phyloP scores from a whole-genome alignment of 2,113 vertebrate genomes.

The human region GRCh38 chr17:48320001-48320500 shows the following conservation, averaged over 20 bases:
- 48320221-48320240: slow-evolving; percentile 30
- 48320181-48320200: slow-evolving; percentile 42
- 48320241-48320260: slow-evolving; percentile 49
- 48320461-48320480: slow-evolving; percentile 45
- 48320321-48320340: slow-evolving; percentile 52
- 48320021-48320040: not conserved
- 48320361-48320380: slow-evolving; percentile 49
- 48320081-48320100: not conserved
- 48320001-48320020: slow-evolving; percentile 3
- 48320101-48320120: slow-evolving; percentile 50
- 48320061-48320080: not conserved
- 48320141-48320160: not conserved
- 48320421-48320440: not conserved
- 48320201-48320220: slow-evolving; percentile 44
- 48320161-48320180: not conserved
- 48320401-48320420: slow-evolving; percentile 19
- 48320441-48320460: not conserved
- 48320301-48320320: slow-evolving; percentile 49
- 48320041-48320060: slow-evolving; percentile 31
- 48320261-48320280: slow-evolving; percentile 28
- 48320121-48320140: slow-evolving; percentile 28
- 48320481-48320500: slow-evolving; percentile 7
- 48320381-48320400: slow-evolving; percentile 38
- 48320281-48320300: slow-evolving; percentile 38
- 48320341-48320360: slow-evolving; percentile 32